Evolutionary conservation across 2,888 invertebrate genomes (phyloP), one percentile per base, ranked within the genome.

Genomic region (Tachina lurida): DNA sequence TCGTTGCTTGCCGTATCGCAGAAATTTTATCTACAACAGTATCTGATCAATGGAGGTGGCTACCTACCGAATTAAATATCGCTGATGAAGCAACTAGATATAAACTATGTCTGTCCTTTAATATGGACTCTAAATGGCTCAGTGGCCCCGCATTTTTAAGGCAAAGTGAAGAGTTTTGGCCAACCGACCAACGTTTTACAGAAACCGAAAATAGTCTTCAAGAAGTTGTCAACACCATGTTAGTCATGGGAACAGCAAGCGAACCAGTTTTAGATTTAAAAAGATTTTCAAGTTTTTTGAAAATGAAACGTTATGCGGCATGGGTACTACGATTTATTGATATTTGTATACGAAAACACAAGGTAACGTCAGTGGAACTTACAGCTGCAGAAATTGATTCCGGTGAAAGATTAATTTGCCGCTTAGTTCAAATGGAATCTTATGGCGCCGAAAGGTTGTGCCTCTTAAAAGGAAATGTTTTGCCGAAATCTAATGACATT

Each of bases 11-110:
- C 31, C n/a, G 86, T 13, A 70, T 87, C 19, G 63, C 86, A 2
- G 82, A 87, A 67, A 86, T 86, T 22, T 56, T 86, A 1, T 17
- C 58, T 1, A 74, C 60, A 1, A 65, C 77, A 17, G 56, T 3
- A 0, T 9, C 67, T 12, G 10, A 52, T 0, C 63, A 81, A 8
- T 89, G 89, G 87, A 84, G 86, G 47, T 88, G 88, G 84, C 8
- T 84, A n/a, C 63, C 77, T 17, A 73, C 76, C 2, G 47, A 73
- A 3, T 65, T 70, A 13, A 84, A 84, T 19, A 56, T 80, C 10
- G 84, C 86, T 17, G 81, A 86, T 47, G 68, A 84, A 31, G 78
- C 84, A 10, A 84, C 78, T 15, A 60, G 78, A 15, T 22, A 62
- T 9, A 78, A 65, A 52, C 17, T 60, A 7, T 9, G 15, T 10